phyloP scores from a whole-genome alignment of 2,888 invertebrate genomes.

The Orthonevra nobilis region DNA sequence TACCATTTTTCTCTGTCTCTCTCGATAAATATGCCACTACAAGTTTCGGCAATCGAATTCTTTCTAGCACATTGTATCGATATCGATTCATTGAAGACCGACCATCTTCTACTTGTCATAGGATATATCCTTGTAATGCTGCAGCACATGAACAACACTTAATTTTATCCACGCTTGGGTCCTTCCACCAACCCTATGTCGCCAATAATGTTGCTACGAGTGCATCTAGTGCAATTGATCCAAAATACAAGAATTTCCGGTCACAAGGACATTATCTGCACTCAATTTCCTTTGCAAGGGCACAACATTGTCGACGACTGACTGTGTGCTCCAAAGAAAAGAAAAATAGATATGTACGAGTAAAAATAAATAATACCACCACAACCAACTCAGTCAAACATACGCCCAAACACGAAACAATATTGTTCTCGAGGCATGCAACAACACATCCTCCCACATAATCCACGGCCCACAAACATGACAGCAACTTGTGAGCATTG shows the following conservation, averaged over 20 bases:
- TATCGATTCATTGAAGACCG: slow-evolving; percentile 51
- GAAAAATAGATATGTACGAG: slow-evolving; percentile 4
- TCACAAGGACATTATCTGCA: slow-evolving; percentile 72
- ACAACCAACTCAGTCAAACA: slow-evolving; percentile 40
- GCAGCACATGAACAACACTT: slow-evolving; percentile 38
- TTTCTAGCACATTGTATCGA: slow-evolving; percentile 42
- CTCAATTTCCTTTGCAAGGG: slow-evolving; percentile 69
- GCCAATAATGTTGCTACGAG: slow-evolving; percentile 58
- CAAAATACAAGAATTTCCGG: slow-evolving; percentile 61
- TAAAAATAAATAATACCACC: slow-evolving; percentile 3
- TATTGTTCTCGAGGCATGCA: slow-evolving; percentile 37
- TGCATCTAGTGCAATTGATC: slow-evolving; percentile 57
- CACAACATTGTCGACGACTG: slow-evolving; percentile 20
- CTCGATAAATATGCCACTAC: slow-evolving; percentile 46
- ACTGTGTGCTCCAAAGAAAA: background rate
- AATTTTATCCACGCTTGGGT: slow-evolving; percentile 52
- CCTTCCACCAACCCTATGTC: slow-evolving; percentile 34
- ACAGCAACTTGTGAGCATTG: slow-evolving; percentile 29
- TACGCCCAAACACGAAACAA: slow-evolving; percentile 45
- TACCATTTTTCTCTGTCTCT: too few species aligned
- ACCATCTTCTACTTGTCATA: slow-evolving; percentile 27
- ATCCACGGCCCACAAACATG: slow-evolving; percentile 15
- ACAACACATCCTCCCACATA: slow-evolving; percentile 25
- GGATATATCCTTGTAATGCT: slow-evolving; percentile 16
- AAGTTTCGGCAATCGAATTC: slow-evolving; percentile 43